Conservation (phyloP, 2,113 vertebrate genomes). For the Salvelinus sp. region DNA sequence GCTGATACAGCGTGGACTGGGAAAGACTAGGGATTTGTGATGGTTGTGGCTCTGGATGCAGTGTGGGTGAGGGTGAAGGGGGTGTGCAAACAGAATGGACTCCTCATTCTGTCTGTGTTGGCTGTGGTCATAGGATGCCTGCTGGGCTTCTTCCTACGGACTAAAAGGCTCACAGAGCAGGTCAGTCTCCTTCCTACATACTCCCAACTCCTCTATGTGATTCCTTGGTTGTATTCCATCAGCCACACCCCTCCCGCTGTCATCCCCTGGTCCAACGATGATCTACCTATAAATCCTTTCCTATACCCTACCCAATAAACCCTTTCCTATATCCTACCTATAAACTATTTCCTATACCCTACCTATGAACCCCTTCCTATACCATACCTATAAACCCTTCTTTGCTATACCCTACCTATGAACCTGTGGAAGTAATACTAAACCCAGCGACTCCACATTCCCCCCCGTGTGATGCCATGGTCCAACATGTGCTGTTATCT, state of each 20-base stretch:
- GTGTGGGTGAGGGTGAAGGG: conserved; percentile 85
- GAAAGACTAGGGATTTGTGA: conserved; percentile 56
- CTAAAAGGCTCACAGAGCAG: conserved; percentile 88
- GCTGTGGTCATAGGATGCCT: conserved; percentile 94
- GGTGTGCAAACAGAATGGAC: conserved; percentile 88
- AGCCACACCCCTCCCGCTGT: background rate
- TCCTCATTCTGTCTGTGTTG: conserved; percentile 93
- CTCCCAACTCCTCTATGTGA: background rate
- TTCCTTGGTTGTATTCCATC: background rate
- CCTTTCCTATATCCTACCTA: background rate
- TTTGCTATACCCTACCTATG: too few species aligned
- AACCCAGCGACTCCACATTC: too few species aligned
- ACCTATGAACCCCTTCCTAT: too few species aligned
- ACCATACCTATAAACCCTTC: too few species aligned
- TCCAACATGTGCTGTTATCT: too few species aligned
- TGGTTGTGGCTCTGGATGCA: conserved; percentile 85
- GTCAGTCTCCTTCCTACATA: conserved; percentile 67
- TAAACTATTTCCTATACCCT: too few species aligned
- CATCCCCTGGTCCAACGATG: background rate
- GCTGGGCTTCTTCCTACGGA: conserved; percentile 93
- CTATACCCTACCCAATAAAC: background rate
- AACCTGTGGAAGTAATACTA: too few species aligned
- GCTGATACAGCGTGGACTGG: conserved; percentile 61
- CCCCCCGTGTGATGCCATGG: too few species aligned
- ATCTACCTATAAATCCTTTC: background rate